Evolutionary conservation across 92 coral and sea anemone species (phyloP).

Genomic region (Muricea muricata): DNA sequence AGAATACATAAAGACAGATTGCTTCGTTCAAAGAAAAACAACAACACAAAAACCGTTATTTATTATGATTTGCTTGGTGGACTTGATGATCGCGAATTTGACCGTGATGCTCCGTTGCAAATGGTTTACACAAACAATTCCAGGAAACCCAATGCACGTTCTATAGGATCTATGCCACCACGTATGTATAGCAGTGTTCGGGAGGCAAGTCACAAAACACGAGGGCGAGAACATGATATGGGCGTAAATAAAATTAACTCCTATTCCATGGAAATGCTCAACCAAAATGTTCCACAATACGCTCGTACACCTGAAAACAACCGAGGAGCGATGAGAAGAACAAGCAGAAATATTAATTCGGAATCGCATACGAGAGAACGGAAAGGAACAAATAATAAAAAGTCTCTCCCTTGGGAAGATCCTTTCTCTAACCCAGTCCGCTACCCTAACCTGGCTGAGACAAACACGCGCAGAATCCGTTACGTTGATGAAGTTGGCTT

Average conservation of each 20-base stretch:
- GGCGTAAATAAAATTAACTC: slow-evolving; percentile 17
- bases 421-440: slow-evolving; percentile 97
- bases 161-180: slow-evolving; percentile 12
- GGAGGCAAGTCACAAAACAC: slow-evolving; percentile 24
- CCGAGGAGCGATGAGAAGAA: slow-evolving; percentile 32
- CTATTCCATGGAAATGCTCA: slow-evolving; percentile 33
- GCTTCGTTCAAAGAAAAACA: slow-evolving; percentile 17
- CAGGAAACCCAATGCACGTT: slow-evolving; percentile 12
- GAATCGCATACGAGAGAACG: slow-evolving; percentile 46
- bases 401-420: slow-evolving; percentile 95
- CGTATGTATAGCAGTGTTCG: slow-evolving; percentile 45
- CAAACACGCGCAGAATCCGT: slow-evolving; percentile 28
- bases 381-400: slow-evolving; percentile 62
- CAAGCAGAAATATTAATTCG: slow-evolving; percentile 60
- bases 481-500: slow-evolving; percentile 38
- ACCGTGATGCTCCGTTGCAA: slow-evolving; percentile 39
- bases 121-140: background rate
- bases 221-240: background rate
- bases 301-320: background rate
- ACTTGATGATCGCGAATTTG: slow-evolving; percentile 12
- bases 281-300: background rate
- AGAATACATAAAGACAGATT: slow-evolving; percentile 15
- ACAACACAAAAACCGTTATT: slow-evolving; percentile 19
- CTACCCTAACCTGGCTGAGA: slow-evolving; percentile 72
- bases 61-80: slow-evolving; percentile 19